Evolutionary conservation across 2,113 vertebrate genomes (phyloP).

Genomic region (Candoia aspera): DNA sequence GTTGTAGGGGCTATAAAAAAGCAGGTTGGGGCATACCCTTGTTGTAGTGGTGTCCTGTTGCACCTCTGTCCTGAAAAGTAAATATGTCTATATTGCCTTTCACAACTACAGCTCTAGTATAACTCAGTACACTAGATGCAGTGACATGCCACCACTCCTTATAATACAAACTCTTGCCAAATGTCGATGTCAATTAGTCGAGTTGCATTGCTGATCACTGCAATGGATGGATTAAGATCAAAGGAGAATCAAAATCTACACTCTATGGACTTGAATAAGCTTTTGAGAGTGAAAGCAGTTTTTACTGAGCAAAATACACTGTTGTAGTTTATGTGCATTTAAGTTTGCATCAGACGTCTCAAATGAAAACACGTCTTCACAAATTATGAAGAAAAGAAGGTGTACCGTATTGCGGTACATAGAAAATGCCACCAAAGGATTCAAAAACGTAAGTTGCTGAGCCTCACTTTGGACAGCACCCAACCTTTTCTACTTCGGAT

Average conservation of each 20-base stretch:
- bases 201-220: neutral
- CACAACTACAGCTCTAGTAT: neutral
- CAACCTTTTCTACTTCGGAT: neutral
- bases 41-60: neutral
- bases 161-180: neutral
- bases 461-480: neutral
- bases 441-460: neutral
- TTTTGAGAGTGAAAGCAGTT: neutral
- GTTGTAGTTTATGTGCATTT: neutral
- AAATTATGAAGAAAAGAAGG: neutral
- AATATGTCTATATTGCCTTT: neutral
- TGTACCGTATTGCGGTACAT: neutral
- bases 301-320: neutral
- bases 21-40: neutral
- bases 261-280: neutral
- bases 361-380: neutral
- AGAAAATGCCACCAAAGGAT: neutral
- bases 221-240: neutral
- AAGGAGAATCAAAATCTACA: neutral
- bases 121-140: neutral
- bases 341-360: neutral
- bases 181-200: too few species aligned
- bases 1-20: neutral
- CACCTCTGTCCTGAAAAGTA: neutral
- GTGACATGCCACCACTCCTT: neutral